These are phyloP conservation scores for Squalus acanthias DNA, from an alignment of 2,797 vertebrate species.

Conservation along the genomic window DNA sequence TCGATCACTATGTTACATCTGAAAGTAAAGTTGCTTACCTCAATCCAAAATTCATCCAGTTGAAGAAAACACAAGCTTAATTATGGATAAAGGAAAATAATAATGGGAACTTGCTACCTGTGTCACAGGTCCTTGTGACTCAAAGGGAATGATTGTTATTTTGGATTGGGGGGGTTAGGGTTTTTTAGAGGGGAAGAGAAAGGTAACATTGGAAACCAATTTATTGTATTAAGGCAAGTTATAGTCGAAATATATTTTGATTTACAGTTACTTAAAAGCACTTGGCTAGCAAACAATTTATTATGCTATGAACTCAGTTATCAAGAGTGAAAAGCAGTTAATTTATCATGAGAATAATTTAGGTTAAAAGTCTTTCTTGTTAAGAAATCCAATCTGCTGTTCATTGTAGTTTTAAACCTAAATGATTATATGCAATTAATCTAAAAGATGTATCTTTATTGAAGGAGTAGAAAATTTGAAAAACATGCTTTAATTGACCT, in stretches of 20 bases:
- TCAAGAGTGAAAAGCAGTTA: background rate
- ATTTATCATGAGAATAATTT: background rate
- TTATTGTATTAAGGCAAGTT: background rate
- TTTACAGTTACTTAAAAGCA: background rate
- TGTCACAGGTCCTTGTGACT: background rate
- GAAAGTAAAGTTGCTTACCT: background rate
- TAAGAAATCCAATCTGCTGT: background rate
- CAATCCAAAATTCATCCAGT: too few relatives aligned
- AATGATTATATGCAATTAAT: background rate
- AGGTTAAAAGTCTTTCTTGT: background rate
- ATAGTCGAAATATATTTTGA: background rate
- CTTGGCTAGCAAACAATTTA: slow-evolving; percentile 11
- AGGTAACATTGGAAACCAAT: background rate
- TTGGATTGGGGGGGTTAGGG: background rate
- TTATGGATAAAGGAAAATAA: background rate
- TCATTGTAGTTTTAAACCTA: background rate
- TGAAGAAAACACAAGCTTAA: background rate
- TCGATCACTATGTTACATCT: background rate
- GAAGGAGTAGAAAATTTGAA: background rate
- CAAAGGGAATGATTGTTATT: background rate
- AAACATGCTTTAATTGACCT: background rate
- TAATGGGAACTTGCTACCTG: background rate
- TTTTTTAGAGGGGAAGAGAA: too few relatives aligned
- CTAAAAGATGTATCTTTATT: background rate
- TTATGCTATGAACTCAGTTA: background rate